These are phyloP conservation scores for Chelonia mydas DNA, from an alignment of 2,797 vertebrate species.

Conservation along the genomic window DNA sequence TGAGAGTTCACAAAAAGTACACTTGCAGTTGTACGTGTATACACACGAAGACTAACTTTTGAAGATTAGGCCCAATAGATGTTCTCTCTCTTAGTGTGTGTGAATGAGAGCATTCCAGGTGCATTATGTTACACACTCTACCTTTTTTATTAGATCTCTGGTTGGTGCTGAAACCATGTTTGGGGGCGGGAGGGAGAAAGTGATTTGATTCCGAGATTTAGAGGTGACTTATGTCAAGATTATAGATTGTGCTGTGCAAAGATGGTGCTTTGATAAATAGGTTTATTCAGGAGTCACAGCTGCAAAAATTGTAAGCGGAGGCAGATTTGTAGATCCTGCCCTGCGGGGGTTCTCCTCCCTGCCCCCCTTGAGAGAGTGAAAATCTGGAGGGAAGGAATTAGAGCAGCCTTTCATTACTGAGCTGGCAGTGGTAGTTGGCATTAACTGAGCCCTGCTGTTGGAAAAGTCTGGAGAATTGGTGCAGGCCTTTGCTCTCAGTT, in stretches of 20 bases:
- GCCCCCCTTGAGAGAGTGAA: conserved; percentile 35
- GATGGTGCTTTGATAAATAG: conserved; percentile 36
- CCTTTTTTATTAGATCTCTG: neutral
- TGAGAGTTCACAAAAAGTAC: neutral
- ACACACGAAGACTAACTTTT: neutral
- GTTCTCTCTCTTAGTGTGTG: neutral
- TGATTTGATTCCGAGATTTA: conserved; percentile 46
- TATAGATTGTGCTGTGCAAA: conserved; percentile 39
- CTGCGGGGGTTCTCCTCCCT: conserved; percentile 38
- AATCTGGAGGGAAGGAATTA: conserved; percentile 39
- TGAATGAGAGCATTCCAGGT: neutral
- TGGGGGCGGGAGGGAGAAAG: neutral
- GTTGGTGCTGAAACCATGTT: neutral
- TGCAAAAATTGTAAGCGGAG: conserved; percentile 56
- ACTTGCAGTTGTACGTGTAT: neutral
- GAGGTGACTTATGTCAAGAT: conserved; percentile 50
- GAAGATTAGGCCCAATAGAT: conserved; percentile 9
- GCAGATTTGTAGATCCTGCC: conserved; percentile 35
- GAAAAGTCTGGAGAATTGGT: conserved; percentile 46
- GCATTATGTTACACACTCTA: conserved; percentile 5
- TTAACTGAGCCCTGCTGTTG: conserved; percentile 34
- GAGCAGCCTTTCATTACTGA: conserved; percentile 38
- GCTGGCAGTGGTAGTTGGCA: conserved; percentile 56
- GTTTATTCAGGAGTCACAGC: conserved; percentile 38
- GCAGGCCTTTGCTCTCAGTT: conserved; percentile 20